Conservation (phyloP, 1,140 invertebrate genomes). For the Zophobas morio region DNA sequence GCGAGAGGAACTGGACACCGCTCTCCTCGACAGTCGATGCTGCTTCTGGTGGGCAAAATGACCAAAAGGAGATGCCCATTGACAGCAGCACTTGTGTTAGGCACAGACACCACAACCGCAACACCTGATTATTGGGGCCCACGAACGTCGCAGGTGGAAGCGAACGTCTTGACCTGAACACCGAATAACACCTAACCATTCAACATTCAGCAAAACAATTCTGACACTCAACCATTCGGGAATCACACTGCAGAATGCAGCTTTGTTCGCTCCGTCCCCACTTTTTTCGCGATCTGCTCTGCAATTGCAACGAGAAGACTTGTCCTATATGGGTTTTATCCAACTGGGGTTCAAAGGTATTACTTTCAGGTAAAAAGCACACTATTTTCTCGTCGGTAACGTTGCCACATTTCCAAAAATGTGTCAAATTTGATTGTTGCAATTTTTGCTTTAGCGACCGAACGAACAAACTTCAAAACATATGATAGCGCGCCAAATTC, state of each 20-base stretch:
- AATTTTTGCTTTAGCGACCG: conserved; percentile 32
- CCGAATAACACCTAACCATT: conserved; percentile 24
- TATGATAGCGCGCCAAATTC: conserved; percentile 10
- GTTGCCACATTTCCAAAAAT: conserved; percentile 42
- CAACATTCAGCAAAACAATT: conserved; percentile 17
- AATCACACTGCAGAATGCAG: conserved; percentile 33
- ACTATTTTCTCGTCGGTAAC: conserved; percentile 10
- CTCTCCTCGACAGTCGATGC: neutral
- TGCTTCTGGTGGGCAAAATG: neutral
- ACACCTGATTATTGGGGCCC: neutral
- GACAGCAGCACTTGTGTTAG: neutral
- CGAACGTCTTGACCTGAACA: conserved; percentile 13
- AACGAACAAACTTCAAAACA: conserved; percentile 32
- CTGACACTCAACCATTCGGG: conserved; percentile 16
- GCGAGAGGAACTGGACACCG: neutral
- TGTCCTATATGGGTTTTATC: neutral
- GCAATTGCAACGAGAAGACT: conserved; percentile 12
- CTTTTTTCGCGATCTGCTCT: conserved; percentile 9
- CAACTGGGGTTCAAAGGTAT: neutral
- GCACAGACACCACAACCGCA: neutral
- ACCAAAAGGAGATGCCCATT: conserved; percentile 17
- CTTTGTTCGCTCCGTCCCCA: conserved; percentile 14
- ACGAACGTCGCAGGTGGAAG: conserved; percentile 9
- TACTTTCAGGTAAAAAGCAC: conserved; percentile 16
- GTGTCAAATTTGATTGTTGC: conserved; percentile 40